Evolutionary conservation across 64 coral and sea anemone genomes (phyloP), one percentile per base, ranked within the genome.

Genomic region (Dendrophyllia cribrosa): DNA sequence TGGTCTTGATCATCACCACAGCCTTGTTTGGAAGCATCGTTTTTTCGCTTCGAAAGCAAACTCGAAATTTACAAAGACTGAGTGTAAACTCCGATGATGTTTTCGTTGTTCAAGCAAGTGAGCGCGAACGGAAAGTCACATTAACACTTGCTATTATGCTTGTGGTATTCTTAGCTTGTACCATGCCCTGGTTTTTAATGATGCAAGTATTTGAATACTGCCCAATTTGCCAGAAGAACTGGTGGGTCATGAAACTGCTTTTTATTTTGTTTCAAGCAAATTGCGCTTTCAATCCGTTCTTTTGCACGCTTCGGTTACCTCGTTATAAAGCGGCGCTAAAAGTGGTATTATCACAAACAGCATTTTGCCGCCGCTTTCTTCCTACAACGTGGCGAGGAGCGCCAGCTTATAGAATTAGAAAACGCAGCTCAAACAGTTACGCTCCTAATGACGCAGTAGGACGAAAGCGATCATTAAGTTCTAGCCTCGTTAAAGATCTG

Each of bases 221-320:
- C 12, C 24, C 65, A 17, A 58, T 23, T 53, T 96, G 91, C 43
- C 25, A 75, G 24, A 69, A 58, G 60, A 79, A 93, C 34, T 76
- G 70, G 15, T 96, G 91, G 91, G 58, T 93, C 3, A 89, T 93
- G 56, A 93, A 90, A 25, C 76, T 90, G 50, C 53, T 90, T 7
- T 96, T 96, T 52, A 82, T 96, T 6, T 59, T 90, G 51, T 93
- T 96, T 75, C 87, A 96, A 79, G 64, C 87, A 12, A 96, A 96
- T 59, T 96, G 87, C 59, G 91, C 95, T 12, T n/a, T 96, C 8
- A 96, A 96, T 51, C 87, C 95, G 13, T 96, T 96, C 51, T 47
- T 96, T 9, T 92, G 87, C 34, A 88, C 95, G 4, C 89, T 87
- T 26, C 88, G 95, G 46, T 58, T 96, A 61, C 95, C 95, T 43